A percentile compares a stretch with the other conserved stretches of the same genome.
phyloP scores from a whole-genome alignment of 2,797 vertebrate genomes.

The Melanogrammus aeglefinus region DNA sequence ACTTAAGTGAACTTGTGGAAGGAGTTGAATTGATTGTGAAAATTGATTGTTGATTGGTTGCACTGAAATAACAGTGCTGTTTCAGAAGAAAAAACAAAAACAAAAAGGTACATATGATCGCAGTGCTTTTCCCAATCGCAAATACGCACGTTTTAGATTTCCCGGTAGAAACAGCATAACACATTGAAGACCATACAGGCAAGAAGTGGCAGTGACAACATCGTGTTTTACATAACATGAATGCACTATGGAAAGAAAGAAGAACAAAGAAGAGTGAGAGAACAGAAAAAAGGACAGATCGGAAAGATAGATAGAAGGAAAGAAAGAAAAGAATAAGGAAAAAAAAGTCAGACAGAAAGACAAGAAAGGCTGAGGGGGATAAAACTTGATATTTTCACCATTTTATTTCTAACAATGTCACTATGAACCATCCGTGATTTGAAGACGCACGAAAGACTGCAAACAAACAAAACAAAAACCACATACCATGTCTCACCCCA shows the following conservation, averaged over 20 bases:
- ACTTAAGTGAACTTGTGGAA: constrained; percentile 43
- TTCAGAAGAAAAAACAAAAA: constrained; percentile 22
- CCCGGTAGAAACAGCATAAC: constrained; percentile 44
- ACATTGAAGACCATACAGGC: constrained; percentile 54
- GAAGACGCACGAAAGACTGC: constrained; percentile 72
- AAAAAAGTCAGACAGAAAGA: constrained; percentile 26
- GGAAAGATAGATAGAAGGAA: background rate
- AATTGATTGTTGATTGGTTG: constrained; percentile 38
- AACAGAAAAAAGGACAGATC: constrained; percentile 11
- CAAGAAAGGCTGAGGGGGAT: constrained; percentile 36
- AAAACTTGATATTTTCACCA: constrained; percentile 39
- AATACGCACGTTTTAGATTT: constrained; percentile 41
- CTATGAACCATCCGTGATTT: constrained; percentile 54
- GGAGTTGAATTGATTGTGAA: constrained; percentile 5
- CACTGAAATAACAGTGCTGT: background rate
- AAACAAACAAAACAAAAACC: constrained; percentile 21
- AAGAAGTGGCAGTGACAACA: constrained; percentile 49
- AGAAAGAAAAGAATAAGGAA: background rate
- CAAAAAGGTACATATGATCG: background rate
- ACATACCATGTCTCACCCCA: constrained; percentile 31
- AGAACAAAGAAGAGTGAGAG: constrained; percentile 32
- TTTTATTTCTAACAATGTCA: constrained; percentile 59
- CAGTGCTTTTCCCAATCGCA: constrained; percentile 28
- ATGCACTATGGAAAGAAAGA: constrained; percentile 37
- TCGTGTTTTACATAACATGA: constrained; percentile 43